Evolutionary conservation across 2,113 vertebrate genomes (phyloP), one percentile per base, ranked within the genome.

Genomic region (Mastomys natalensis): DNA sequence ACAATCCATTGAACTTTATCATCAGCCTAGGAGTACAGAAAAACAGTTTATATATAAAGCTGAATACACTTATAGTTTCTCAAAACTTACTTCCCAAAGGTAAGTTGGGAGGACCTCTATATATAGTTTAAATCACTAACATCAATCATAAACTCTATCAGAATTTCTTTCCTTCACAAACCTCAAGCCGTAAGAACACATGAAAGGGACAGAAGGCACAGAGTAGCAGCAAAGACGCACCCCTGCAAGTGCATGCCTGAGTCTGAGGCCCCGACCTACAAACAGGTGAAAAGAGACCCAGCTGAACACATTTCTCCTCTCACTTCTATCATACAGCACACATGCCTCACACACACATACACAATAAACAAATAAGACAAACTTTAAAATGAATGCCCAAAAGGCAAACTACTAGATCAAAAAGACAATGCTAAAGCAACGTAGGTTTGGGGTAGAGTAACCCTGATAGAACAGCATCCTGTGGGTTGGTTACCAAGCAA

Each of bases 121-220:
- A 90, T 34, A 22, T 10, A 92, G 29, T 68, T 40, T 68, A 92
- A 92, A n/a, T 48, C 80, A 80, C 45, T 68, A 91, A 77, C 40
- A 73, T 90, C 58, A 84, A n/a, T 74, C 51, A 66, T 6, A 58
- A 90, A 81, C 24, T 58, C 34, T 21, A n/a, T 73, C 40, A 86
- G 76, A 48, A 90, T 80, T 94, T 96, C 95, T 86, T 93, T 94
- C 94, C 86, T 29, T 55, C 64, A 43, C 53, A 96, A 91, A 40
- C 22, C 72, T 21, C 74, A 73, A 70, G 13, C 55, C 72, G 90
- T 64, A 85, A 95, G 53, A 70, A 94, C 10, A 1, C 21, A 84
- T 73, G 48, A 87, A 51, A 70, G 11, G 1, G 31, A 26, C 64
- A 48, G 21, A 48, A 68, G 85, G 21, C 40, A 68, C 21, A 37